A percentile compares a stretch with the other conserved stretches of the same genome.
Evolutionary conservation across 2,797 vertebrate genomes (phyloP).

Genomic region (Siniperca obscura): DNA sequence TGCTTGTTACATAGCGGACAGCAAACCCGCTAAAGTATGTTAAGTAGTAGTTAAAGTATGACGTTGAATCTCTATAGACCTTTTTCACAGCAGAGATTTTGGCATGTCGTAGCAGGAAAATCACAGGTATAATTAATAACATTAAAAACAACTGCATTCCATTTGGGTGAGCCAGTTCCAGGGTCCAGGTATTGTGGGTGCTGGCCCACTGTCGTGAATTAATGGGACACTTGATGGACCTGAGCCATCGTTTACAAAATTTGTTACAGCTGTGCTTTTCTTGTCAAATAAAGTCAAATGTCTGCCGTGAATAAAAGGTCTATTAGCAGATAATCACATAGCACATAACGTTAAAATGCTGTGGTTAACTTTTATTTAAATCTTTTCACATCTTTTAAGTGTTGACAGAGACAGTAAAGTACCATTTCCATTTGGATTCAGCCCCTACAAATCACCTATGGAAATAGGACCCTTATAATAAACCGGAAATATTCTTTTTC

Average conservation of each 20-base stretch:
- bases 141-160: neutral
- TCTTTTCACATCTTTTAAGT: neutral
- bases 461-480: neutral
- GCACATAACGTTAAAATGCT: neutral
- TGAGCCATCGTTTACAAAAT: neutral
- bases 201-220: neutral
- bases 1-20: neutral
- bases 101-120: conserved; percentile 2
- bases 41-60: no score
- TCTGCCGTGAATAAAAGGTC: neutral
- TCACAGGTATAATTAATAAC: neutral
- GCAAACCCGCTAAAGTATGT: neutral
- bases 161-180: neutral
- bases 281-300: neutral
- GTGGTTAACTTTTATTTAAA: neutral
- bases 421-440: neutral
- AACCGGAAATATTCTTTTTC: neutral
- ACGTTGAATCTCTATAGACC: neutral
- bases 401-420: neutral
- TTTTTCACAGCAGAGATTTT: neutral
- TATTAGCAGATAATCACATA: neutral
- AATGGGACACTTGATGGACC: neutral
- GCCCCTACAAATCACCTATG: neutral
- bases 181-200: neutral
- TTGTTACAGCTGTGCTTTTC: neutral